A percentile compares a stretch with the other conserved stretches of the same genome.
These are phyloP conservation scores for Piscicola geometra DNA, from an alignment of 2,888 invertebrate species.

Conservation along the genomic window DNA sequence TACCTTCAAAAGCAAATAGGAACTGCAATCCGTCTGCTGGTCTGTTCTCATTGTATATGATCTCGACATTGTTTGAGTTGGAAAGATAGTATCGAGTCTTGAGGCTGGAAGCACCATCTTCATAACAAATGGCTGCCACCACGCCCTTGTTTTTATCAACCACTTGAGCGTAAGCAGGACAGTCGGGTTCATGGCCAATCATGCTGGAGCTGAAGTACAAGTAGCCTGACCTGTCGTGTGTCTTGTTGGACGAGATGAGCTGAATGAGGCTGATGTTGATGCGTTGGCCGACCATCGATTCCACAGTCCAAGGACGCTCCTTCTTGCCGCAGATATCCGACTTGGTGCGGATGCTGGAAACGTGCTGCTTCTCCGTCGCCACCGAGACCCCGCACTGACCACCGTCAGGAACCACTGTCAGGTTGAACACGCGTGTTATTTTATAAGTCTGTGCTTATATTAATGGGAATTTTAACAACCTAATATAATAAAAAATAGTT, in stretches of 20 bases:
- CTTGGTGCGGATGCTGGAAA: conserved; percentile 3
- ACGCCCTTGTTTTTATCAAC: not conserved
- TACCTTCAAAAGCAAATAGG: conserved; percentile 7
- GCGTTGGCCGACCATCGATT: conserved; percentile 18
- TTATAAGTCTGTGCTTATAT: too few relatives aligned
- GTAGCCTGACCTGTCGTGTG: not conserved
- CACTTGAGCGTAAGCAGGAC: conserved; percentile 1
- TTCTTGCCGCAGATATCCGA: conserved; percentile 20
- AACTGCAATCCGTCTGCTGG: not conserved
- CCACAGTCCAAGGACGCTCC: conserved; percentile 21
- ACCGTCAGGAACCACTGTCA: conserved; percentile 11
- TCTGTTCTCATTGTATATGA: not conserved
- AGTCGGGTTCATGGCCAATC: not conserved
- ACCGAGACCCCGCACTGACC: not conserved
- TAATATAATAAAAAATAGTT: too few relatives aligned
- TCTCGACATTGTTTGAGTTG: not conserved
- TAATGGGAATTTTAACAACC: too few relatives aligned
- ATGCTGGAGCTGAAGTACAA: conserved; percentile 6
- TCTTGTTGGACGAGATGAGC: conserved; percentile 10
- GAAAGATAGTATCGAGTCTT: not conserved
- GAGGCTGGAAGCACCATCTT: not conserved
- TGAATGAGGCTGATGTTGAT: conserved; percentile 30
- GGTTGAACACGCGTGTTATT: too few relatives aligned
- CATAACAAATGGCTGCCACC: conserved; percentile 3
- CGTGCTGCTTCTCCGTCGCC: conserved; percentile 8